These are phyloP conservation scores for Laothoe populi DNA, from an alignment of 2,888 invertebrate species.

Conservation along the genomic window DNA sequence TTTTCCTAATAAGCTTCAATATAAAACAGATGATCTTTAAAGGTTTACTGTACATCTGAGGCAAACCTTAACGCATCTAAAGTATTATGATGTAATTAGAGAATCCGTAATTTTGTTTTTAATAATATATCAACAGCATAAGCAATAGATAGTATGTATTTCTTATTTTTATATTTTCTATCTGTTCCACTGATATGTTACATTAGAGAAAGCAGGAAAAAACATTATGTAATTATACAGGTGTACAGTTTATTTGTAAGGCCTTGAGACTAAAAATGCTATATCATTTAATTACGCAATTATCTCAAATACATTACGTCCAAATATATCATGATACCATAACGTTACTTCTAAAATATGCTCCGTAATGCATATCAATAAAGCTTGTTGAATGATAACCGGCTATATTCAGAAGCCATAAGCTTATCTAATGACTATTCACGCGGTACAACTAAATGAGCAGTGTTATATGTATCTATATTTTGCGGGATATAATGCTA, in stretches of 20 bases:
- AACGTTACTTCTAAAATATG: slow-evolving; percentile 10
- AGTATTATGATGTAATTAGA: too few species aligned
- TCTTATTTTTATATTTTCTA: too few species aligned
- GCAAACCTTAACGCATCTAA: too few species aligned
- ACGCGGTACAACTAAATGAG: slow-evolving; percentile 56
- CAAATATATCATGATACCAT: not conserved
- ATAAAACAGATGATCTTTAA: too few species aligned
- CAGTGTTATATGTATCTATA: slow-evolving; percentile 61
- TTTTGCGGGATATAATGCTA: slow-evolving; percentile 43
- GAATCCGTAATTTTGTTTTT: too few species aligned
- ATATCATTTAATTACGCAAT: not conserved
- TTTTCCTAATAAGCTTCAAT: too few species aligned
- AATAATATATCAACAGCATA: too few species aligned
- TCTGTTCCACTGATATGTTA: too few species aligned
- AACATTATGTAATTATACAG: not conserved
- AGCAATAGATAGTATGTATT: too few species aligned
- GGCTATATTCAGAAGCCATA: slow-evolving; percentile 11
- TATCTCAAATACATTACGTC: not conserved
- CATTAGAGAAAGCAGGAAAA: too few species aligned
- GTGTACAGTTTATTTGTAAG: not conserved
- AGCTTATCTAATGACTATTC: slow-evolving; percentile 3
- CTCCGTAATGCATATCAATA: slow-evolving; percentile 31
- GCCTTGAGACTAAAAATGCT: too few species aligned
- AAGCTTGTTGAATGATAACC: slow-evolving; percentile 31
- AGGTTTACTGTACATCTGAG: too few species aligned